Evolutionary conservation across 1,140 invertebrate genomes (phyloP), one percentile per base, ranked within the genome.

Genomic region (Arctopsyche grandis): DNA sequence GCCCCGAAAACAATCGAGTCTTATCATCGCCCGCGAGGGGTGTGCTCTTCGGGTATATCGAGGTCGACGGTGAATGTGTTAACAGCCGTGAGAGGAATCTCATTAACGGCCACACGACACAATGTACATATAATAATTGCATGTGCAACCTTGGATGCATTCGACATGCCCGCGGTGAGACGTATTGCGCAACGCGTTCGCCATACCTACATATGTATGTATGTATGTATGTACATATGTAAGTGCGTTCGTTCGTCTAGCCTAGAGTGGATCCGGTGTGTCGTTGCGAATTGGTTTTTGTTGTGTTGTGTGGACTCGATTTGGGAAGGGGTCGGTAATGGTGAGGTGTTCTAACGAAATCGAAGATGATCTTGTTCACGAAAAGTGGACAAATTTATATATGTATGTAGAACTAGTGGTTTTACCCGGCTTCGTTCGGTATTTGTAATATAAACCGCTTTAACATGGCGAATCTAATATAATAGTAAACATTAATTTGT

Each of bases 121-220:
- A 75, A 48, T 46, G 46, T 63, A n/a, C n/a, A n/a, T n/a, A n/a
- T n/a, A n/a, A n/a, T n/a, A 76, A 76, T 76, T 76, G 74, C 74
- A 76, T 76, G 74, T 76, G 56, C 74, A 76, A 76, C 74, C 74
- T 76, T 76, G 74, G 74, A 0, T 60, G 74, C 74, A 63, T 76
- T 76, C 74, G 74, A 38, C 48, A 56, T 44, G 74, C 52, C 29
- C 56, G 71, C 69, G n/a, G 38, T 14, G 21, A 75, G 44, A 1
- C 46, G 22, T 74, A 26, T 76, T 76, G 52, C 56, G 29, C 56
- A 63, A 76, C 21, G n/a, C 9, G n/a, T n/a, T n/a, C n/a, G 66
- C 66, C 19, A 10, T 19, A n/a, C n/a, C n/a, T n/a, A n/a, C n/a
- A n/a, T n/a, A n/a, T n/a, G n/a, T n/a, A n/a, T n/a, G n/a, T n/a